phyloP scores from a whole-genome alignment of 2,888 invertebrate species.

The Margaritifera margaritifera region DNA sequence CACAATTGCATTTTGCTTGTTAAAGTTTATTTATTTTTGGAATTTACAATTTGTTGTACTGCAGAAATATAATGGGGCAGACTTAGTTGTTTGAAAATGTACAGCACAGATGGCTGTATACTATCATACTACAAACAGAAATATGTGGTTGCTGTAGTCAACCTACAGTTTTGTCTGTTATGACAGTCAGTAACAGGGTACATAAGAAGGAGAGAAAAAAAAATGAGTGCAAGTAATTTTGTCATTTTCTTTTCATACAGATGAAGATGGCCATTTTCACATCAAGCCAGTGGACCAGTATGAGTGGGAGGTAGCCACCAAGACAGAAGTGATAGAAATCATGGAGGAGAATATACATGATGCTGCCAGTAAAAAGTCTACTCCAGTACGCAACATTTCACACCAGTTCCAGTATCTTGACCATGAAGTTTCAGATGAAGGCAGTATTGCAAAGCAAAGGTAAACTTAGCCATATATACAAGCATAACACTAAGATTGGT shows the following conservation, averaged over 20 bases:
- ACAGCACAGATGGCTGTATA: no score
- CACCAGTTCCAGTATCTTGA: conserved; percentile 25
- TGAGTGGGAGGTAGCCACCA: conserved; percentile 23
- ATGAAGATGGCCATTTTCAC: conserved; percentile 52
- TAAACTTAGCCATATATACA: no score
- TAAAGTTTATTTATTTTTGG: no score
- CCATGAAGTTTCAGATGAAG: conserved; percentile 14
- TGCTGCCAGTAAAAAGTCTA: neutral
- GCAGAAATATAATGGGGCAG: no score
- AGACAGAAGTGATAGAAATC: conserved; percentile 31
- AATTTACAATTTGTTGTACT: no score
- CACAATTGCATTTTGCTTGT: no score
- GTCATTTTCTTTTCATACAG: conserved; percentile 26
- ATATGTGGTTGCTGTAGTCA: no score
- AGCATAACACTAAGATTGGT: no score
- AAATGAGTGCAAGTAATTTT: neutral
- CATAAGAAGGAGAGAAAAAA: neutral
- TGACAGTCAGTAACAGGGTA: neutral
- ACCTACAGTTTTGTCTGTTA: neutral
- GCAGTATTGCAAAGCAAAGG: neutral
- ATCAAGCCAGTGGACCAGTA: conserved; percentile 45
- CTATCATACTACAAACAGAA: no score
- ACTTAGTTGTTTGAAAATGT: no score
- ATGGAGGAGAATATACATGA: conserved; percentile 10
- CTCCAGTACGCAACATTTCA: neutral